A percentile compares a stretch with the other conserved stretches of the same genome.
These are phyloP conservation scores for Kryptolebias marmoratus DNA, from an alignment of 2,113 vertebrate species.

Conservation along the genomic window DNA sequence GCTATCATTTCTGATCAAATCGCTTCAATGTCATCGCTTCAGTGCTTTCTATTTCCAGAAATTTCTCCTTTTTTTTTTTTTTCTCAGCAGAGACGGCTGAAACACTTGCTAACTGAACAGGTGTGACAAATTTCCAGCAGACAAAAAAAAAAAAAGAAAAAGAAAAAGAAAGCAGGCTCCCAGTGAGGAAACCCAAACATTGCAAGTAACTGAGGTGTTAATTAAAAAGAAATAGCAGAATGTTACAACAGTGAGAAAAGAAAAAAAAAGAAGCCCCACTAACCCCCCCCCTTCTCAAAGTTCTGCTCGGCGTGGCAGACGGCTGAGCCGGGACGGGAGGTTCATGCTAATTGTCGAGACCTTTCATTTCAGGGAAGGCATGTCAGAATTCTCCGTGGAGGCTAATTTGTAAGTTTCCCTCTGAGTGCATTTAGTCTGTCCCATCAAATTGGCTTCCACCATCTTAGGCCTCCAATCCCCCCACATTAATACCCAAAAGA, in stretches of 20 bases:
- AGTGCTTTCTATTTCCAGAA: slow-evolving; percentile 39
- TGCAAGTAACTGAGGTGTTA: slow-evolving; percentile 75
- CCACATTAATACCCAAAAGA: slow-evolving; percentile 38
- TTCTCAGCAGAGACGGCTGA: slow-evolving; percentile 35
- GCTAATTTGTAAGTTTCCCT: slow-evolving; percentile 73
- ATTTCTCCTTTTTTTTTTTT: neutral
- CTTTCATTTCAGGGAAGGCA: slow-evolving; percentile 62
- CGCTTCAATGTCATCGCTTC: slow-evolving; percentile 31
- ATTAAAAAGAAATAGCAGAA: slow-evolving; percentile 75
- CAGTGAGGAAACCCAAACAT: slow-evolving; percentile 64
- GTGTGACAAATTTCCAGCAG: slow-evolving; percentile 67
- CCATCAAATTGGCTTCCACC: slow-evolving; percentile 34
- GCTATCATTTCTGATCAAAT: slow-evolving; percentile 45
- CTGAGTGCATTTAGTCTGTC: slow-evolving; percentile 51
- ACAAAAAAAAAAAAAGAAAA: slow-evolving; percentile 27
- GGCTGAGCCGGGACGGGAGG: slow-evolving; percentile 64
- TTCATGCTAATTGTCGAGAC: slow-evolving; percentile 72
- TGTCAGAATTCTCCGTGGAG: slow-evolving; percentile 67
- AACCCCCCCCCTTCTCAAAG: slow-evolving; percentile 33
- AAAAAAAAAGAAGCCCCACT: slow-evolving; percentile 1
- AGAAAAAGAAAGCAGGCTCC: slow-evolving; percentile 31
- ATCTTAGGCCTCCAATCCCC: slow-evolving; percentile 1
- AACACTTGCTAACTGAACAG: slow-evolving; percentile 74
- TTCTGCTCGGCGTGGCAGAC: slow-evolving; percentile 67
- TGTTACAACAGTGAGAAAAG: slow-evolving; percentile 57